Base-by-base conservation (phyloP, 2,797 vertebrate species). In the Urophycis tenuis region DNA sequence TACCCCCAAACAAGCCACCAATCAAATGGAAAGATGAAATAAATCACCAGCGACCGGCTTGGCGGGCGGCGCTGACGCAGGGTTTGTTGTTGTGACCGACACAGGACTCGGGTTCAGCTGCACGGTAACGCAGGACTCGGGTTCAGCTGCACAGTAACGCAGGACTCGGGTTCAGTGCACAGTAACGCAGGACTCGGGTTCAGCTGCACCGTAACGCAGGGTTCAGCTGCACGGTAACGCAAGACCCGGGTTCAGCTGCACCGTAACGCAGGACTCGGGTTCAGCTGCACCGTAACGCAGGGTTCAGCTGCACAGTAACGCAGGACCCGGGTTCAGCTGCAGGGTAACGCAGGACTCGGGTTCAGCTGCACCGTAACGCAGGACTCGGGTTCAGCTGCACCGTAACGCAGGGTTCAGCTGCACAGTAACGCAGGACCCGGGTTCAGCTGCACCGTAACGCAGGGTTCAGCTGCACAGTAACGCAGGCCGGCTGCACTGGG, bases 11-110 rank as follows among this genome's bases (percentile, higher is more conserved):
- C 88, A 87, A 67, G 88, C 84, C 80, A 75, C 80, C 85, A 89
- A 88, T 92, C 87, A 90, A 88, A 91, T 83, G 83, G 86, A 91
- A 91, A 90, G 88, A 89, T 91, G 89, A 92, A 90, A 90, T 92
- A 89, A 89, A 92, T 92, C 91, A 92, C 78, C 89, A 84, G 87
- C 83, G 89, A 92, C 88, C 85, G 33, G 83, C 75, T 84, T 22
- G 36, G 86, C 85, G 88, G 79, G 34, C 49, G 87, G 88, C 80
- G 82, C 74, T 85, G 86, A 89, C 82, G 74, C 71, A n/a, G 14
- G 75, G 72, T 85, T 80, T 77, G 84, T 79, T 82, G 76, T 83
- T 89, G 89, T 88, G 87, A 89, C 85, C 77, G 77, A 87, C 83
- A 87, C 73, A 75, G 86, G 82, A 86, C 86, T 90, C 85, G 85